Percentiles rank a stretch among this genome's conserved stretches.
Evolutionary conservation across 2,888 invertebrate species (phyloP).

Genomic region (Cheilosia vernalis): DNA sequence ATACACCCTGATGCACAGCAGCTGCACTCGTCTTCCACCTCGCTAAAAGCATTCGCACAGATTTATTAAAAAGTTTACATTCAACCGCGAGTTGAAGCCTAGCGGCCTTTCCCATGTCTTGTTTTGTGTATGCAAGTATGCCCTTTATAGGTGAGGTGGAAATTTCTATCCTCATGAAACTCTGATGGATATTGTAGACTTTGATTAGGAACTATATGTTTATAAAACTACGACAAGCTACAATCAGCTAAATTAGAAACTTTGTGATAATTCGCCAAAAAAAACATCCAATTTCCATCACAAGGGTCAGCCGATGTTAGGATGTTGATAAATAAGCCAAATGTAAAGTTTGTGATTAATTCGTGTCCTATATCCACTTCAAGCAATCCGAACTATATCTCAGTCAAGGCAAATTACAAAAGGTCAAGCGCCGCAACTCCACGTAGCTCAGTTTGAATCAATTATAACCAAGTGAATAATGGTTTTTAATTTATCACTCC

Average conservation of each 20-base stretch:
- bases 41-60: no score
- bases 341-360: constrained; percentile 51
- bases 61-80: no score
- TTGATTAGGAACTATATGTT: no score
- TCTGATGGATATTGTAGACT: no score
- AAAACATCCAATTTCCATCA: not conserved
- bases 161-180: no score
- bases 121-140: no score
- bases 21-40: no score
- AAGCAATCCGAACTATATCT: constrained; percentile 17
- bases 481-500: constrained; percentile 14
- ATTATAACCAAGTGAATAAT: constrained; percentile 41
- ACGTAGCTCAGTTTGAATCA: constrained; percentile 16
- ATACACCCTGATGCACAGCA: no score
- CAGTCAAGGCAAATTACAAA: constrained; percentile 31
- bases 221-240: not conserved
- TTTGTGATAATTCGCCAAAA: constrained; percentile 13
- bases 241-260: not conserved
- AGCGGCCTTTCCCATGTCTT: no score
- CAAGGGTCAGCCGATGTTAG: constrained; percentile 1
- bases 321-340: constrained; percentile 27
- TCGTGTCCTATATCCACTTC: constrained; percentile 5
- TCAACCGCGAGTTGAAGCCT: no score
- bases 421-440: constrained; percentile 11
- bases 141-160: no score